A percentile compares a stretch with the other conserved stretches of the same genome.
Evolutionary conservation across 2,797 vertebrate species (phyloP).

Genomic region (Anabacerthia variegaticeps): DNA sequence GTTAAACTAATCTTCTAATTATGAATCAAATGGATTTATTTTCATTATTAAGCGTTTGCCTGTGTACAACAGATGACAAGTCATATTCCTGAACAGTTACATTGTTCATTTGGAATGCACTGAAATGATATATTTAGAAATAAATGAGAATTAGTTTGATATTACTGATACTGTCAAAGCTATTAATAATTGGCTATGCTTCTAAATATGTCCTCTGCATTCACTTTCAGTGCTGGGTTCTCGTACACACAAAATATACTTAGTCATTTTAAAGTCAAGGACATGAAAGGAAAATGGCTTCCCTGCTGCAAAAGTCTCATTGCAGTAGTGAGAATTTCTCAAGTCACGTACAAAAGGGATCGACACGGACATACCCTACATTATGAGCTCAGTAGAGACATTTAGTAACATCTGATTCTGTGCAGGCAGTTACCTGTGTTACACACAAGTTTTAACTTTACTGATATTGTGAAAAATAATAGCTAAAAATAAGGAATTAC

Average conservation of each 20-base stretch:
- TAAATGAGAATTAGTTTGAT: conserved; percentile 49
- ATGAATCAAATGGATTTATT: conserved; percentile 55
- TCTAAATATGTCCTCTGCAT: conserved; percentile 44
- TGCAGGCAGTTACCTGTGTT: conserved; percentile 12
- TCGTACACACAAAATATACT: conserved; percentile 50
- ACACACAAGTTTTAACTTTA: background rate
- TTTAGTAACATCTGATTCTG: conserved; percentile 30
- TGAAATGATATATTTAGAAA: conserved; percentile 55
- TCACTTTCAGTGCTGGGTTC: conserved; percentile 18
- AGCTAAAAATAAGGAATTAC: conserved; percentile 36
- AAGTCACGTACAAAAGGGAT: conserved; percentile 47
- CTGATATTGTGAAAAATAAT: conserved; percentile 1
- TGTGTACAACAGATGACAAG: conserved; percentile 31
- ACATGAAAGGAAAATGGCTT: conserved; percentile 79
- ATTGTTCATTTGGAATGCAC: conserved; percentile 56
- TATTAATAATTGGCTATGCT: conserved; percentile 50
- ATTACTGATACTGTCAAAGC: conserved; percentile 28
- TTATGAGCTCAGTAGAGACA: conserved; percentile 41
- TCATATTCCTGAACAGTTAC: conserved; percentile 49
- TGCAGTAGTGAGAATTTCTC: conserved; percentile 65
- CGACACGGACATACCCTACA: background rate
- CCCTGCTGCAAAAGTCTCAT: conserved; percentile 64
- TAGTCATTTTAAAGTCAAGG: conserved; percentile 69
- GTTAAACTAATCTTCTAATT: conserved; percentile 56
- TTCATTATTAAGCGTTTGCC: conserved; percentile 44